These are phyloP conservation scores for Lithobates sylvaticus DNA, from an alignment of 2,797 vertebrate genomes.

Conservation along the genomic window DNA sequence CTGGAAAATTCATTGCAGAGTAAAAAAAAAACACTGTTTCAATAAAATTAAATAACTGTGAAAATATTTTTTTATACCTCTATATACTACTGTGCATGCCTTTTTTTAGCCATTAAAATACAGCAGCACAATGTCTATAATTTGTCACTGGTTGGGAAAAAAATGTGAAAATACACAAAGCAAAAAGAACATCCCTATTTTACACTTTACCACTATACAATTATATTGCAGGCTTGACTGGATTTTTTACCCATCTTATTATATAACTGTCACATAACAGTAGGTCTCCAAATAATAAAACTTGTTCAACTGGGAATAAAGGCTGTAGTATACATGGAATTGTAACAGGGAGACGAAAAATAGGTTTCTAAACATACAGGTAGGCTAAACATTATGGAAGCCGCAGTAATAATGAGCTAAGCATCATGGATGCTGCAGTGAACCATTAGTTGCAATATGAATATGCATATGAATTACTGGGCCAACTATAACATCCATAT, in stretches of 20 bases:
- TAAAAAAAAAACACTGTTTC: constrained; percentile 16
- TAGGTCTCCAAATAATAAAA: background rate
- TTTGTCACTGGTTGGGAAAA: background rate
- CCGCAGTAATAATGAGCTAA: background rate
- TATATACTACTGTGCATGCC: constrained; percentile 13
- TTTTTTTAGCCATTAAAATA: background rate
- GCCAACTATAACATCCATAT: background rate
- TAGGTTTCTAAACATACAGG: background rate
- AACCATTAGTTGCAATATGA: background rate
- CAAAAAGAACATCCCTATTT: background rate
- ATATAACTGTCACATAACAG: background rate
- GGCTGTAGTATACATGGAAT: background rate
- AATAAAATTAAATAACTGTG: background rate
- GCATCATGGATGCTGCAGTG: background rate
- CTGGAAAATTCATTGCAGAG: constrained; percentile 25
- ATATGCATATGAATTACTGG: background rate
- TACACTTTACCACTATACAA: background rate
- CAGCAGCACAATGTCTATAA: background rate
- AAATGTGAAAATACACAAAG: background rate
- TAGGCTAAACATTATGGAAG: background rate
- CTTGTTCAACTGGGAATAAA: background rate
- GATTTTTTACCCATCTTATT: background rate
- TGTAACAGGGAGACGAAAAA: background rate
- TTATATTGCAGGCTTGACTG: background rate
- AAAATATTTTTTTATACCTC: constrained; percentile 22